These are phyloP conservation scores for Stegastes partitus DNA, from an alignment of 2,113 vertebrate species.

Conservation along the genomic window DNA sequence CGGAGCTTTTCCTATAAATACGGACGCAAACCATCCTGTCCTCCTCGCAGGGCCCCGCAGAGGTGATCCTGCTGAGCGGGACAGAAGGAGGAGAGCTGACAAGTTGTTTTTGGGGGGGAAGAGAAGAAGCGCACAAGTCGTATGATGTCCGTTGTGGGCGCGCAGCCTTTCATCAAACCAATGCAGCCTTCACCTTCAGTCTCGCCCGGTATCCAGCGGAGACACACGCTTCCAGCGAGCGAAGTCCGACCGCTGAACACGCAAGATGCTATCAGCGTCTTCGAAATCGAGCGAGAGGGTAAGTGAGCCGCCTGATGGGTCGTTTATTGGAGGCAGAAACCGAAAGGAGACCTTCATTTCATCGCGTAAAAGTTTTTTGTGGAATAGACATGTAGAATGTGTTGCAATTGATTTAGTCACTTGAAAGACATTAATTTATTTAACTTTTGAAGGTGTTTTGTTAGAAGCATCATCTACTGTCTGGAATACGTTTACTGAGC, in stretches of 20 bases:
- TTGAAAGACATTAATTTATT: no score
- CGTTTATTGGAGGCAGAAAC: background rate
- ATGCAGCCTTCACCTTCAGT: constrained; percentile 50
- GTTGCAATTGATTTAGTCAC: no score
- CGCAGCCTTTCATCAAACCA: constrained; percentile 81
- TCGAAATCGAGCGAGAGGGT: constrained; percentile 95
- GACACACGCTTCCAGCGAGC: constrained; percentile 91
- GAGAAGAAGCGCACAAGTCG: background rate
- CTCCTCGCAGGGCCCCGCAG: constrained; percentile 55
- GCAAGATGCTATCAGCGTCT: constrained; percentile 88
- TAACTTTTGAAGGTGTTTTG: background rate
- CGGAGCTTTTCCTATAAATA: constrained; percentile 65
- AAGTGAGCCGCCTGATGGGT: constrained; percentile 18
- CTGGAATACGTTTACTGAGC: background rate
- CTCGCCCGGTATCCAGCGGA: constrained; percentile 81
- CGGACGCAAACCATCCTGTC: background rate
- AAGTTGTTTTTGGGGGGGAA: background rate
- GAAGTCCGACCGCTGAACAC: constrained; percentile 91
- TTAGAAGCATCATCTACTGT: background rate
- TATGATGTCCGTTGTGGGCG: constrained; percentile 78
- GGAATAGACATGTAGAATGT: background rate
- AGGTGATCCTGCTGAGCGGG: constrained; percentile 49
- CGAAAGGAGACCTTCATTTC: background rate
- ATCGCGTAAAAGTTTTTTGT: constrained; percentile 13
- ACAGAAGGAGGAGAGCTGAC: background rate